phyloP scores from a whole-genome alignment of 2,888 invertebrate genomes.

The Nudaria mundana region DNA sequence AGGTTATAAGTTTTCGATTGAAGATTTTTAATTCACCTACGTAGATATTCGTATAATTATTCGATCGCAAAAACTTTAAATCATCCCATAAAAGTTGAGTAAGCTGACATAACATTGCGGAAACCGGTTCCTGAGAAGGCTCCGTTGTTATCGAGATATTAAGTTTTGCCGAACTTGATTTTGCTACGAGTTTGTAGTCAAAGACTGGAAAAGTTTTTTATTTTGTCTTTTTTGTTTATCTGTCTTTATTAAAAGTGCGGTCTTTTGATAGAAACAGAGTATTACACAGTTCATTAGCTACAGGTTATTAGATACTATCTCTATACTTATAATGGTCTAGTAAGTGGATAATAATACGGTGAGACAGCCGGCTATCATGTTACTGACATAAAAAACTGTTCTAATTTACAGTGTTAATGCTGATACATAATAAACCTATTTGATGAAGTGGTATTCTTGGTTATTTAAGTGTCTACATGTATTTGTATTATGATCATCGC shows the following conservation, averaged over 20 bases:
- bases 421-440: too few relatives aligned
- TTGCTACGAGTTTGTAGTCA: background rate
- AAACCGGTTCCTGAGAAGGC: background rate
- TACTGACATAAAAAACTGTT: too few relatives aligned
- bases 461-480: too few relatives aligned
- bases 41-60: too few relatives aligned
- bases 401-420: too few relatives aligned
- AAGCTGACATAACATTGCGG: conserved; percentile 1
- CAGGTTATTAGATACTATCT: background rate
- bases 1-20: too few relatives aligned
- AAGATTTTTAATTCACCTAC: too few relatives aligned
- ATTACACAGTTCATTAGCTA: background rate
- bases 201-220: conserved; percentile 2
- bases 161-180: background rate
- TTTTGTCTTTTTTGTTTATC: too few relatives aligned
- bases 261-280: background rate
- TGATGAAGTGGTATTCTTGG: too few relatives aligned
- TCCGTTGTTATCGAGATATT: background rate
- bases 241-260: background rate
- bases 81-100: background rate
- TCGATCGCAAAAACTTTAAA: too few relatives aligned
- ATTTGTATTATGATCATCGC: too few relatives aligned
- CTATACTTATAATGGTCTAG: background rate
- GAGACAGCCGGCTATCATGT: too few relatives aligned
- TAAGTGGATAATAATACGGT: background rate